Evolutionary conservation across 1,140 invertebrate genomes (phyloP).

Genomic region (Drosophila hydei): DNA sequence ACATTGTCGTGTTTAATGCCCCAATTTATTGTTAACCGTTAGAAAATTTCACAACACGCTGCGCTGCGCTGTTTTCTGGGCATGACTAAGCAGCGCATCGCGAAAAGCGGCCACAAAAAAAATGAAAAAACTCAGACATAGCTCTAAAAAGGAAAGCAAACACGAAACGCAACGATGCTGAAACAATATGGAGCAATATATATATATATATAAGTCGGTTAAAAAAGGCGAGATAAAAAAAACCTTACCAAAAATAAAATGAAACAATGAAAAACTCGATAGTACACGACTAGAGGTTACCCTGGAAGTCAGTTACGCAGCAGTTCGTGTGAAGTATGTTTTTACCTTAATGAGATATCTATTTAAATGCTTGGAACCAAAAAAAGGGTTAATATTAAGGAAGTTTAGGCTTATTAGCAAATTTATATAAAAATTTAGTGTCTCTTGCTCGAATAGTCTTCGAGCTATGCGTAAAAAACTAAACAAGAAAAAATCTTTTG

Average conservation of each 20-base stretch:
- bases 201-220: conserved; percentile 8
- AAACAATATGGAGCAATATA: conserved; percentile 62
- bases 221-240: conserved; percentile 1
- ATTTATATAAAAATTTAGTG: too few species aligned
- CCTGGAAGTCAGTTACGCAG: too few species aligned
- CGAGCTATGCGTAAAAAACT: too few species aligned
- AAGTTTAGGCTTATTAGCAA: too few species aligned
- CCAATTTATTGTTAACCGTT: conserved; percentile 70
- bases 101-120: conserved; percentile 7
- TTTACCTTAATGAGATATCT: too few species aligned
- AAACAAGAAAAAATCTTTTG: too few species aligned
- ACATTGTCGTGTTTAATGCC: conserved; percentile 40
- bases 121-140: not conserved
- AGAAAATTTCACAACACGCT: conserved; percentile 51
- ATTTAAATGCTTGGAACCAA: too few species aligned
- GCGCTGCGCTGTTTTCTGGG: conserved; percentile 57
- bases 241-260: conserved; percentile 1
- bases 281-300: too few species aligned
- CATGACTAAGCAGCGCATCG: conserved; percentile 64
- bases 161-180: conserved; percentile 43
- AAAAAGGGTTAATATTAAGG: too few species aligned
- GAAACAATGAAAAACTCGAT: not conserved
- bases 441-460: too few species aligned
- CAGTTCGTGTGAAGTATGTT: too few species aligned
- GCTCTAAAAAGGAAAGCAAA: not conserved